These are phyloP conservation scores for Pegoplata infirma DNA, from an alignment of 2,888 invertebrate genomes.

Conservation along the genomic window DNA sequence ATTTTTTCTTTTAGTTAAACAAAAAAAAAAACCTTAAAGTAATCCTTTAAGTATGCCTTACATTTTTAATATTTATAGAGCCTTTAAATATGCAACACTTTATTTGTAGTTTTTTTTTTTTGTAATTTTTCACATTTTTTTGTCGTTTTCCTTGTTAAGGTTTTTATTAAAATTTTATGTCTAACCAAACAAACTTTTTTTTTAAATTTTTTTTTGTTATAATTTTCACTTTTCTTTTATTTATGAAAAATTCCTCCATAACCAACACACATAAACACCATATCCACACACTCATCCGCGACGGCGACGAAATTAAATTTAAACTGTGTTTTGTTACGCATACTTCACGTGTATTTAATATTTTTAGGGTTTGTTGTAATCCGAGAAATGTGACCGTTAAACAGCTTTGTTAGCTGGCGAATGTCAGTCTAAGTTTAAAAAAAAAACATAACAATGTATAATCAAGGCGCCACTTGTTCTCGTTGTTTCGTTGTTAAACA, in stretches of 20 bases:
- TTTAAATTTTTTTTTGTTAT: not conserved
- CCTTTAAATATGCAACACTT: constrained; percentile 44
- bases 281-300: not conserved
- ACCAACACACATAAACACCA: constrained; percentile 1
- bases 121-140: not conserved
- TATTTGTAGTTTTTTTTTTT: not conserved
- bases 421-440: constrained; percentile 56
- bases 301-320: not conserved
- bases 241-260: constrained; percentile 4
- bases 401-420: constrained; percentile 61
- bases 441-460: constrained; percentile 35
- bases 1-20: not conserved
- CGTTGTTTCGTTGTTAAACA: constrained; percentile 48
- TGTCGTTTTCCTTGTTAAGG: not conserved
- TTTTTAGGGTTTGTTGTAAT: constrained; percentile 21
- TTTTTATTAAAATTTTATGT: constrained; percentile 33
- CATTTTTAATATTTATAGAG: constrained; percentile 24
- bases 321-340: constrained; percentile 23
- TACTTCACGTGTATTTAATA: constrained; percentile 48
- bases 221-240: constrained; percentile 37
- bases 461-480: constrained; percentile 60
- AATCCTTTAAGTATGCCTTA: constrained; percentile 10
- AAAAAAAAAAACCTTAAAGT: too few relatives aligned
- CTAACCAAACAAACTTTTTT: constrained; percentile 37
- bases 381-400: constrained; percentile 59